phyloP scores from a whole-genome alignment of 1,140 invertebrate genomes.

The Atta texana region DNA sequence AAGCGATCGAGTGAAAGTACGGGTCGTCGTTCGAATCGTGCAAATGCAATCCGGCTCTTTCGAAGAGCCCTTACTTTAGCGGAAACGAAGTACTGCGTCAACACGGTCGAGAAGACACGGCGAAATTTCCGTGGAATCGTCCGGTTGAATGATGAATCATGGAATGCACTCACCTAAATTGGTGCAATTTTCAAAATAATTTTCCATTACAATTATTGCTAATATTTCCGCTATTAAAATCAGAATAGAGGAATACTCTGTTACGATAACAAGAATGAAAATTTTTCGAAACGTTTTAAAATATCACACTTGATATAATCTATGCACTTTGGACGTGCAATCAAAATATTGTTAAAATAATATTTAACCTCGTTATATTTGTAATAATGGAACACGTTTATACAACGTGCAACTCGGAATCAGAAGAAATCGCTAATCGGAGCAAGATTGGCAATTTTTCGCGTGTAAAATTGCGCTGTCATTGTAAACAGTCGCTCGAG shows the following conservation, averaged over 20 bases:
- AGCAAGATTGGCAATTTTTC: constrained; percentile 10
- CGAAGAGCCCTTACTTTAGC: not conserved
- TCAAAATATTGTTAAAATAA: not conserved
- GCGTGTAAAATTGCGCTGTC: not conserved
- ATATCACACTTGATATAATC: not conserved
- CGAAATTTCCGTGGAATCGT: not conserved
- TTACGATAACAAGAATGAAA: not conserved
- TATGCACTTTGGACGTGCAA: not conserved
- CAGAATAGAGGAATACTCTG: not conserved
- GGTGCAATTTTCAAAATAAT: constrained; percentile 14
- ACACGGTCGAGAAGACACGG: not conserved
- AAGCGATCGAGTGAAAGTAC: constrained; percentile 65
- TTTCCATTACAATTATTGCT: not conserved
- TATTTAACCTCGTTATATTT: not conserved
- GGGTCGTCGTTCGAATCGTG: not conserved
- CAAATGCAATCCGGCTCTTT: constrained; percentile 15
- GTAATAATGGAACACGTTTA: not conserved
- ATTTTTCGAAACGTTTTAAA: not conserved
- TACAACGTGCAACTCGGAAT: not conserved
- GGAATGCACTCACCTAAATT: constrained; percentile 38
- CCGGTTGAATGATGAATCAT: not conserved
- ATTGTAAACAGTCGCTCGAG: not conserved
- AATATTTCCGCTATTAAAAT: not conserved
- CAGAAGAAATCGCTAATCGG: constrained; percentile 18
- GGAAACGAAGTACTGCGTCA: not conserved